Evolutionary conservation across 92 coral and sea anemone genomes (phyloP).

Genomic region (Plumapathes pennacea): DNA sequence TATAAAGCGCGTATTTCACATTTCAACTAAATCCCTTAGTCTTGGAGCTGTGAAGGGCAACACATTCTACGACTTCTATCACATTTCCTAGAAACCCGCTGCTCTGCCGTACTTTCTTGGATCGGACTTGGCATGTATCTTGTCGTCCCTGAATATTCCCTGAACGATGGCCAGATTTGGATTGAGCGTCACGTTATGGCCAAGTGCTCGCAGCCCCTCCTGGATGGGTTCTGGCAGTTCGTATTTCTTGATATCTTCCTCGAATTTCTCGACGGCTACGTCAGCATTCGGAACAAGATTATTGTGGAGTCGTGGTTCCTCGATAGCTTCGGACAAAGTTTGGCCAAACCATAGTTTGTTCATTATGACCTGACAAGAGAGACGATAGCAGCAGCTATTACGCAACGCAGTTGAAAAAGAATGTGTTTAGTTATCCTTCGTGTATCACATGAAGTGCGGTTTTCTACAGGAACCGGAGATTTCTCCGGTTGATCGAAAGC

Average conservation of each 20-base stretch:
- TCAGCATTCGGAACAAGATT: slow-evolving; percentile 55
- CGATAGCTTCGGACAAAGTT: slow-evolving; percentile 43
- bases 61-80: too few species aligned
- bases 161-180: slow-evolving; percentile 48
- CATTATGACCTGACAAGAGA: slow-evolving; percentile 60
- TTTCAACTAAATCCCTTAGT: too few species aligned
- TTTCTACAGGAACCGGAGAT: too few species aligned
- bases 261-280: slow-evolving; percentile 19
- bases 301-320: slow-evolving; percentile 68
- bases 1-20: too few species aligned
- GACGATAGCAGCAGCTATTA: neutral
- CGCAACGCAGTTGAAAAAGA: too few species aligned
- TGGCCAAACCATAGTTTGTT: slow-evolving; percentile 75
- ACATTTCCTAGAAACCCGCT: slow-evolving; percentile 53
- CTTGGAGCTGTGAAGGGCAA: too few species aligned
- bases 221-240: slow-evolving; percentile 15
- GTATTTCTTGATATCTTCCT: neutral
- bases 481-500: too few species aligned
- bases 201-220: slow-evolving; percentile 39
- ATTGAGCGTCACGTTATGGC: slow-evolving; percentile 24
- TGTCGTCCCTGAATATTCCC: slow-evolving; percentile 52
- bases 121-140: slow-evolving; percentile 64
- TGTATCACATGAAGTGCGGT: too few species aligned
- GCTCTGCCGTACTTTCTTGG: slow-evolving; percentile 70
- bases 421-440: too few species aligned